Evolutionary conservation across 2,888 invertebrate species (phyloP).

Genomic region (Pristionchus maxplancki): DNA sequence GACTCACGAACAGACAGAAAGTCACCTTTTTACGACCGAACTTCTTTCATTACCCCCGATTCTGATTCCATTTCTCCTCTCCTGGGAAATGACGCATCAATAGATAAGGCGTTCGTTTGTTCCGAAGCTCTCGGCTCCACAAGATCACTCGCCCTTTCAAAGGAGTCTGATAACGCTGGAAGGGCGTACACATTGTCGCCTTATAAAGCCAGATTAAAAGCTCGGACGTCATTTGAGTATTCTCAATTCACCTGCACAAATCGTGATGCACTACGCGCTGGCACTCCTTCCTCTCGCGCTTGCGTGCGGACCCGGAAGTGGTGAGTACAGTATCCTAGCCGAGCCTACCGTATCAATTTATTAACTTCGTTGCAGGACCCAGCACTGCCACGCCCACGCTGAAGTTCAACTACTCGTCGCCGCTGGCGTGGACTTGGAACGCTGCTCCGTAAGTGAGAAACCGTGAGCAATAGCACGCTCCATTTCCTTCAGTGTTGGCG

Average conservation of each 20-base stretch:
- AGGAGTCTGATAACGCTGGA: not conserved
- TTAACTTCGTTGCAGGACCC: not conserved
- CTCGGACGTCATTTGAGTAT: not conserved
- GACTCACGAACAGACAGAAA: too few species aligned
- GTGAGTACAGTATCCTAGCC: not conserved
- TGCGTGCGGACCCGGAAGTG: constrained; percentile 15
- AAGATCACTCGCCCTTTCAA: not conserved
- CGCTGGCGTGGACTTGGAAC: not conserved
- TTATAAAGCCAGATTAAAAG: not conserved
- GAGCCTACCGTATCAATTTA: not conserved
- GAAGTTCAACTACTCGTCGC: not conserved
- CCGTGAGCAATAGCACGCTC: too few species aligned
- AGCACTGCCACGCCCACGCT: constrained; percentile 16
- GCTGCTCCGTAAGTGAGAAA: not conserved
- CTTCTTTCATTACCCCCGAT: not conserved
- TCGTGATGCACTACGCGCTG: not conserved
- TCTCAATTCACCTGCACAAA: not conserved
- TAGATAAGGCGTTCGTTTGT: not conserved
- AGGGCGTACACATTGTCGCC: not conserved
- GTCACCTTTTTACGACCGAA: not conserved
- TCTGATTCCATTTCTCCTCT: not conserved
- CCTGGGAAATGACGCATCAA: not conserved
- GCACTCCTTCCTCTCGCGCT: not conserved
- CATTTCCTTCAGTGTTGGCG: not conserved
- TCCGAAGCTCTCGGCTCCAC: not conserved